Base-by-base conservation (phyloP, 2,797 vertebrate genomes). In the Eremophila alpestris region DNA sequence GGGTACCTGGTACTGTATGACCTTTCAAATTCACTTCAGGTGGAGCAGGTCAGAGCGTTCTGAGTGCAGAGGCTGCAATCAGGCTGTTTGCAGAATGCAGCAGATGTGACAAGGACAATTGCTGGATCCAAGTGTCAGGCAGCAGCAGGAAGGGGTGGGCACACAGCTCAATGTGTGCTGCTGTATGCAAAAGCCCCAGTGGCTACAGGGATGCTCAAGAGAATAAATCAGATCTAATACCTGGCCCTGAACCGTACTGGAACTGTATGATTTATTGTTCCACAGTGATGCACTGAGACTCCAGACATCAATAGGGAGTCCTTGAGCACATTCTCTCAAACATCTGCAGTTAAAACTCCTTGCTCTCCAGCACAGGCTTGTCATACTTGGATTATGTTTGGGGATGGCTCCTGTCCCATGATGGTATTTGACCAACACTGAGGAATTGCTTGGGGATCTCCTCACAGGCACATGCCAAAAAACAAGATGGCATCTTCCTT, bases 1-100 rank as follows among this genome's bases (percentile, higher is more conserved):
- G 54, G 30, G 5, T 46, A 46, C 2, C 0, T 1, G 0, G 23
- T 34, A 62, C 38, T 1, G 0, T 13, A 11, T 8, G n/a, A 73
- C 38, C 48, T 78, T 88, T 63, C 58, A 59, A 22, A 69, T 87
- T 82, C 34, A 32, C 23, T 69, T 14, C 0, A 3, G 0, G 0
- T 23, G 51, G 45, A 70, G 46, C 26, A 45, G 30, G 29, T 7
- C 26, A 48, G 79, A 64, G 41, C 1, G 16, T 30, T 80, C 30
- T 30, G 29, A 59, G 40, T 13, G 46, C 0, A 0, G 23, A 18
- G 34, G 43, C 32, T 75, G 32, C 24, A 45, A 6, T 30, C 41
- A 21, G 26, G 45, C 26, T 65, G 34, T 30, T 65, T 64, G 54
- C 40, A 68, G 54, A 16, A 22, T 2, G 11, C 54, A 65, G 16